Base-by-base conservation (phyloP, 2,113 vertebrate genomes). In the Entomyzon cyanotis region DNA sequence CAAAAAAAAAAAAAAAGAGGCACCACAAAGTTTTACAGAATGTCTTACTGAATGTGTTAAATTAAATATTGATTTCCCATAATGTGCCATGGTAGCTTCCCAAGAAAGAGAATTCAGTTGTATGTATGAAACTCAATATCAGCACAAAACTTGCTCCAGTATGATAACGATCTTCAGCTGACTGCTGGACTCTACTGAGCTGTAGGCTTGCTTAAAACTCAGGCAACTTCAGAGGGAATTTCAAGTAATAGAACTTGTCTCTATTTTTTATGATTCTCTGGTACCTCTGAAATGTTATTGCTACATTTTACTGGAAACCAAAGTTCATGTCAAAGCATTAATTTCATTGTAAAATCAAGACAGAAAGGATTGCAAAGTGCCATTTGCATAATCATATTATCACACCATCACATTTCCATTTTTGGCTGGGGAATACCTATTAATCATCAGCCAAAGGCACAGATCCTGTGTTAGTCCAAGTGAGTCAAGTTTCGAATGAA, bases 31-130 rank as follows among this genome's bases (percentile, higher is more conserved):
- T 37, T 16, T 62, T 24, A 35, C 33, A 31, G 16, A 15, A 23
- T 65, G 27, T 82, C 84, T 82, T 76, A 83, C 23, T 74, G 59
- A 85, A 67, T 25, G 50, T 33, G 15, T 70, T 68, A 76, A 76
- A 79, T 91, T 71, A 94, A 82, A 83, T 85, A 87, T 77, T 90
- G 89, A 87, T 80, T 84, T 52, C 14, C 55, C 21, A 37, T 88
- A 88, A 86, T 49, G 27, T 89, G 25, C 47, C 50, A 37, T 2
- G 4, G 84, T 52, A 39, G 22, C 24, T 91, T 88, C 9, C 53
- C 12, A 77, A 56, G 63, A 62, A 60, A 73, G 12, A 42, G 88
- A 85, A 84, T 86, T 69, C 60, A 39, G 28, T 27, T 62, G 28
- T 23, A 12, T 35, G 11, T 17, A 30, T 75, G 30, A 78, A 88